Base-by-base conservation (phyloP, 2,888 invertebrate genomes). In the Graphium colonna region DNA sequence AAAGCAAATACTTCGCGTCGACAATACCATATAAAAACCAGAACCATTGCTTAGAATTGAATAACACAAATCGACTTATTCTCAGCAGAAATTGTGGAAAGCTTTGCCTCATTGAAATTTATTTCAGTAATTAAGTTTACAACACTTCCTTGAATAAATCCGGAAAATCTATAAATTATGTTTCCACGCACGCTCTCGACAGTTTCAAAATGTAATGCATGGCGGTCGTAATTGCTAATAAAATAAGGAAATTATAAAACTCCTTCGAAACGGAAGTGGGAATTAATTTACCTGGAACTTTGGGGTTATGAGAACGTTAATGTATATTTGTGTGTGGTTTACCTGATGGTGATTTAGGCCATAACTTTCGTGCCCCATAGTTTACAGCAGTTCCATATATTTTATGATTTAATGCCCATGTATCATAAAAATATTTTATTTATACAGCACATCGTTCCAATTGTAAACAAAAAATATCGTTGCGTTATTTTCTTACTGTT, bases 131-230 rank as follows among this genome's bases (percentile, higher is more conserved):
- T 54, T 33, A 16, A 49, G 40, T 41, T 54, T 40, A 49, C 31
- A 49, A 40, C 44, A 21, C 40, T 54, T 44, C 49, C 53, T 2
- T 39, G 16, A 33, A 16, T 49, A 45, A 54, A 40, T 44, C 31
- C 21, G 21, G 21, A 18, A 49, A 49, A 49, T 49, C 49, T 54
- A 45, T 54, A 54, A 54, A 54, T 54, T 54, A 40, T 15, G 12
- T 45, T 7, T 44, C 3, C 53, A 49, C 49, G 53, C 53, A 49
- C 44, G 33, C 39, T 40, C 43, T 15, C 15, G 33, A 15, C 10
- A 26, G 13, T 26, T 12, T 12, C 17, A 39, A 28, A 43, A 48
- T 53, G 42, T 43, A 44, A 48, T 43, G 7, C 28, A 42, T 10
- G 38, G 36, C 16, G n/a, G 52, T 36, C 31, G 28, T 33, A 44